phyloP scores from a whole-genome alignment of 2,113 vertebrate species.

The Penelope pileata region DNA sequence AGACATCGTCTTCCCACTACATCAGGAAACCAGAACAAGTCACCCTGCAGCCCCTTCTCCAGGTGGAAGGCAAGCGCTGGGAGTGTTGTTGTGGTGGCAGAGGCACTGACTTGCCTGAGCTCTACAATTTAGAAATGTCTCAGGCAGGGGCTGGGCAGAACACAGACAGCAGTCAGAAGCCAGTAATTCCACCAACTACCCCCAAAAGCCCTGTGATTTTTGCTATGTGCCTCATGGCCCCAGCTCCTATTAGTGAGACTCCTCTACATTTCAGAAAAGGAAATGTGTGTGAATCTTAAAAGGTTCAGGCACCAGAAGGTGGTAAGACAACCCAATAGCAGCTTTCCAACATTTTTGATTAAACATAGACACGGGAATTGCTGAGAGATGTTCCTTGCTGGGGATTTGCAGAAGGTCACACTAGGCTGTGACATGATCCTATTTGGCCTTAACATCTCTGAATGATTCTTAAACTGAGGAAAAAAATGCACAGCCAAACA shows the following conservation, averaged over 20 bases:
- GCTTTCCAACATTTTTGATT: background rate
- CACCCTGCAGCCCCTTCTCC: background rate
- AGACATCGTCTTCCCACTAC: background rate
- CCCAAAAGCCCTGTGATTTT: background rate
- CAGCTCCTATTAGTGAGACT: background rate
- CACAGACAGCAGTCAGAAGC: background rate
- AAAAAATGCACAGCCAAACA: background rate
- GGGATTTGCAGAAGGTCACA: background rate
- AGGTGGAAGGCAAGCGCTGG: background rate
- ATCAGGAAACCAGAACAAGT: accelerated
- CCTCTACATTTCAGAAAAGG: background rate
- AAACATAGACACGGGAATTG: background rate
- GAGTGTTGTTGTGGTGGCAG: accelerated
- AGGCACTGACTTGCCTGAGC: background rate
- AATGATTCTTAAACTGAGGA: background rate
- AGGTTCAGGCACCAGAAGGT: background rate
- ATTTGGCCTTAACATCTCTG: background rate
- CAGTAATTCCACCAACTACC: background rate
- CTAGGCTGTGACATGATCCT: background rate
- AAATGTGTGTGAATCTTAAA: background rate
- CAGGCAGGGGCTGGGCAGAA: background rate
- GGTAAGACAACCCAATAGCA: background rate
- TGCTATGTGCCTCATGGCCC: background rate
- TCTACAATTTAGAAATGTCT: background rate
- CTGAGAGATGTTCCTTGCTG: background rate